Conservation (phyloP, 1,140 invertebrate genomes). For the Drosophila arawakana region DNA sequence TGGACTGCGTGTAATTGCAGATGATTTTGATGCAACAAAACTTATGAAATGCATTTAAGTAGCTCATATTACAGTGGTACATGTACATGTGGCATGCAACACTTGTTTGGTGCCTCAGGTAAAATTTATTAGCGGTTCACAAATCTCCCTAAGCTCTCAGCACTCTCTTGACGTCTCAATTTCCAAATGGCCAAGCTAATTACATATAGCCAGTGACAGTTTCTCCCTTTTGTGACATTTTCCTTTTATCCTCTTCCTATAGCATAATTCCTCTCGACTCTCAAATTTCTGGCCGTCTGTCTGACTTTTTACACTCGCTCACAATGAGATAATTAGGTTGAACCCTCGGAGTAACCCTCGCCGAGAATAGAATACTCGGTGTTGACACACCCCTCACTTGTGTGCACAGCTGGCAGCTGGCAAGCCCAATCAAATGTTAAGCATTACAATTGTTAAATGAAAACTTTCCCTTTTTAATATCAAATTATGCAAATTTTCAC, state of each 20-base stretch:
- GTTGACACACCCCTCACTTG: slow-evolving; percentile 69
- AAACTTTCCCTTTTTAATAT: slow-evolving; percentile 72
- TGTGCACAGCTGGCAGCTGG: slow-evolving; percentile 69
- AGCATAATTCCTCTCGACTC: slow-evolving; percentile 64
- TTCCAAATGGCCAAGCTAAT: slow-evolving; percentile 76
- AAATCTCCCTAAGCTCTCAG: slow-evolving; percentile 59
- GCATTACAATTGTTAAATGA: slow-evolving; percentile 71
- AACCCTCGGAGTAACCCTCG: slow-evolving; percentile 38
- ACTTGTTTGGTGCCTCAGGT: slow-evolving; percentile 27
- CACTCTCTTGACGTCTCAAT: slow-evolving; percentile 65
- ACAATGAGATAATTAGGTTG: slow-evolving; percentile 70
- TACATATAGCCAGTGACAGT: slow-evolving; percentile 53
- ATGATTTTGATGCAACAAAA: slow-evolving; percentile 1
- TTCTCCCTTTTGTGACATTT: slow-evolving; percentile 16
- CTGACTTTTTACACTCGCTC: slow-evolving; percentile 64
- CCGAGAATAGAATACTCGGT: not conserved
- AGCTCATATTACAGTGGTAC: not conserved
- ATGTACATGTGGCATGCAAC: not conserved
- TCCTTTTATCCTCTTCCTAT: slow-evolving; percentile 28
- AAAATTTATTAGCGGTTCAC: slow-evolving; percentile 39
- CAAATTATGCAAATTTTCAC: slow-evolving; percentile 73
- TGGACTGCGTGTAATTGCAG: slow-evolving; percentile 7
- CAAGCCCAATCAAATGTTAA: slow-evolving; percentile 61
- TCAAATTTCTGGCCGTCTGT: slow-evolving; percentile 56
- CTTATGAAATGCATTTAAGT: slow-evolving; percentile 2